Conservation (phyloP, 2,113 vertebrate species). For the Pseudonaja textilis region DNA sequence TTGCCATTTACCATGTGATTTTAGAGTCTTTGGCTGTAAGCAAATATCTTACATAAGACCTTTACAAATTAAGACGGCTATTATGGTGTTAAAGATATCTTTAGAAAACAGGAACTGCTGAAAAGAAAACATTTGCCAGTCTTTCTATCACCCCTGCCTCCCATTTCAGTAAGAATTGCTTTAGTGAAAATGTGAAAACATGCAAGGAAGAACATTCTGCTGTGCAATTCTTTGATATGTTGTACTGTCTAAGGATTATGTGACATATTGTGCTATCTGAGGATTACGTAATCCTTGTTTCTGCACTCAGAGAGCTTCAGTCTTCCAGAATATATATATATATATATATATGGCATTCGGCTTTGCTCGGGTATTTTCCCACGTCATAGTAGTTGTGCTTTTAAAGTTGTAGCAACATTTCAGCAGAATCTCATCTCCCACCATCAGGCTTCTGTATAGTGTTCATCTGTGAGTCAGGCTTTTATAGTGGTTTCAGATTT, state of each 20-base stretch:
- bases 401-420: no score
- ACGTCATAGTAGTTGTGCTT: no score
- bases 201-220: background rate
- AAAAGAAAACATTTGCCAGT: background rate
- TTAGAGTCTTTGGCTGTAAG: background rate
- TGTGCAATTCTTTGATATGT: background rate
- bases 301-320: background rate
- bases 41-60: background rate
- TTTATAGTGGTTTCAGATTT: no score
- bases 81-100: background rate
- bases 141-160: background rate
- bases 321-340: background rate
- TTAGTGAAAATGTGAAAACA: background rate
- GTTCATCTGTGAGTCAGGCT: no score
- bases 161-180: background rate
- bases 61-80: background rate
- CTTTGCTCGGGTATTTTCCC: no score
- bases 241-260: background rate
- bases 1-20: background rate
- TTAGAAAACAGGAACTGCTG: background rate
- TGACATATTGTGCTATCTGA: background rate
- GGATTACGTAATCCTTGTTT: background rate
- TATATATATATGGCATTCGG: no score
- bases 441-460: no score
- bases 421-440: no score